Evolutionary conservation across 1,140 invertebrate species (phyloP), one percentile per base, ranked within the genome.

Genomic region (Thalassaphorura encarpata): DNA sequence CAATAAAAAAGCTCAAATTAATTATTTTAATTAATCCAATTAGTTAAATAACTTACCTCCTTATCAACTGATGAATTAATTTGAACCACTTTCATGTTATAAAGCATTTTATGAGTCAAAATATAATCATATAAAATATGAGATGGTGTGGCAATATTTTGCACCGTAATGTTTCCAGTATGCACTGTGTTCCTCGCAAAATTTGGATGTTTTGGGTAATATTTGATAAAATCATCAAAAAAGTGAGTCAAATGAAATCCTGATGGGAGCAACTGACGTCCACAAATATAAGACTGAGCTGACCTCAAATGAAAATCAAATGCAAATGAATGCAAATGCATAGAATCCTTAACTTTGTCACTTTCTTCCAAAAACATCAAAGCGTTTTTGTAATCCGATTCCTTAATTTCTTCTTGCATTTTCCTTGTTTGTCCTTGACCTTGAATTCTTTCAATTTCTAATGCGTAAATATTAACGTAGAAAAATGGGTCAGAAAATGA

Each of bases 271-370:
- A 77, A 72, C 23, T 79, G 75, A 52, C 74, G 74, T 21, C 79
- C 80, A 57, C 78, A 76, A 28, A 89, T 78, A 63, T 86, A 88
- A 0, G 78, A 77, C 65, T 82, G 79, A 52, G 89, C 78, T 40
- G 78, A 81, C 49, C 87, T 75, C 29, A 91, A 72, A 70, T 91
- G 88, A 69, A 86, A 90, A 69, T 91, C 88, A 65, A 89, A 89
- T 0, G 86, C 85, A 67, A 91, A 91, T 1, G 87, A 90, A 72
- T 91, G 88, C 29, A 89, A 73, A 72, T 91, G 88, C 74, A 87
- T 80, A 31, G 76, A 74, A 36, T 78, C 73, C 71, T 84, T 86
- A 26, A 86, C 80, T 67, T 80, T 80, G 67, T 87, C 84, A 69
- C 83, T 83, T 67, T 85, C 82, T 67, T 86, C 84, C 62, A 87